These are phyloP conservation scores for Rhynchophorus ferrugineus DNA, from an alignment of 1,140 invertebrate species.

Conservation along the genomic window DNA sequence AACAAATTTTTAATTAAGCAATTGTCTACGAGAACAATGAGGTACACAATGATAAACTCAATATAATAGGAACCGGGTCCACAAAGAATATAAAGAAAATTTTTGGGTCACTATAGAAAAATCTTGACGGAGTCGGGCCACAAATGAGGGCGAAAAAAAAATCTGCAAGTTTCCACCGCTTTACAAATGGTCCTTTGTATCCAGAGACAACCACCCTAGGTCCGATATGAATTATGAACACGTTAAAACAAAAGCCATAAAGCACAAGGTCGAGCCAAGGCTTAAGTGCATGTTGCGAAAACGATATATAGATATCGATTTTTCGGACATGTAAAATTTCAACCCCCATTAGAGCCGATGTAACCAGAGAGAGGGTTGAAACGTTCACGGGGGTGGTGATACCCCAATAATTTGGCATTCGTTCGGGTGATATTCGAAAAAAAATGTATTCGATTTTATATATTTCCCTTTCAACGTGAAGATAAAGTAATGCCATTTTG, in stretches of 20 bases:
- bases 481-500: no score
- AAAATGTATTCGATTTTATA: no score
- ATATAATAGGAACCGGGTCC: no score
- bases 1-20: background rate
- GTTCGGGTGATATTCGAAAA: no score
- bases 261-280: constrained; percentile 15
- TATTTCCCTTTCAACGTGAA: no score
- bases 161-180: constrained; percentile 11
- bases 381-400: background rate
- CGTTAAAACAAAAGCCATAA: constrained; percentile 22
- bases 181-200: constrained; percentile 13
- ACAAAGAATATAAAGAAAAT: background rate
- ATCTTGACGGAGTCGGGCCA: no score
- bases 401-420: background rate
- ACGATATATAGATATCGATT: constrained; percentile 17
- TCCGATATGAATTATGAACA: constrained; percentile 15
- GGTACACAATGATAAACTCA: constrained; percentile 3
- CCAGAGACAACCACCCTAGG: constrained; percentile 8
- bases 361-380: background rate
- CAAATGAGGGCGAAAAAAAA: no score
- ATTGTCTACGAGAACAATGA: background rate
- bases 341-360: background rate
- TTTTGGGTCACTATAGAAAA: background rate
- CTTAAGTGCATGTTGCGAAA: constrained; percentile 19
- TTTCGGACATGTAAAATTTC: constrained; percentile 6